Conservation (phyloP, 2,888 invertebrate genomes). For the Taenaris catops region DNA sequence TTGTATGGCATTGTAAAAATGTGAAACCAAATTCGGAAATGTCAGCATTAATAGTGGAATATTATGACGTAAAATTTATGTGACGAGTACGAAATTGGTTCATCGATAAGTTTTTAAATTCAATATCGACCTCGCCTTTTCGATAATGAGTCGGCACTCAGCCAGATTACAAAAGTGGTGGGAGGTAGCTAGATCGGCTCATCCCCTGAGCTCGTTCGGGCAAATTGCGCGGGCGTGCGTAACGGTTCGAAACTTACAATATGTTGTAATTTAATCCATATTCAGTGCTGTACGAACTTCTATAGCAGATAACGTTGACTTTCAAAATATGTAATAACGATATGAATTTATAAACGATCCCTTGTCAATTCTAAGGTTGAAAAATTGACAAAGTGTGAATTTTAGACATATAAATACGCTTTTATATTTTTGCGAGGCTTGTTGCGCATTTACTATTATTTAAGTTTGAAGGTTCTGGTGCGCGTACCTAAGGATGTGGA, state of each 20-base stretch:
- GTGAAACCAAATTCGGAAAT: conserved; percentile 14
- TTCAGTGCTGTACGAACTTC: too few relatives aligned
- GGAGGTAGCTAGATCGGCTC: conserved; percentile 37
- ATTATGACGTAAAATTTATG: background rate
- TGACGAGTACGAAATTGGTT: conserved; percentile 1
- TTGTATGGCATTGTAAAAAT: conserved; percentile 2
- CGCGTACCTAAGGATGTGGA: too few relatives aligned
- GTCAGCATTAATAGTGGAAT: conserved; percentile 3
- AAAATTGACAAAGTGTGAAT: conserved; percentile 1
- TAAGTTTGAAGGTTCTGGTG: too few relatives aligned
- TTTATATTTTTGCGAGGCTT: conserved; percentile 62
- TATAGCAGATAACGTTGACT: too few relatives aligned
- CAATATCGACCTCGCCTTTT: conserved; percentile 31
- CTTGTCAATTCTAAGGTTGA: too few relatives aligned
- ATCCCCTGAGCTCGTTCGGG: conserved; percentile 34
- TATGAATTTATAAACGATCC: too few relatives aligned
- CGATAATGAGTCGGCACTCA: conserved; percentile 41
- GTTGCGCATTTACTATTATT: conserved; percentile 66
- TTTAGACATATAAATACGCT: conserved; percentile 35
- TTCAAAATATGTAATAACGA: too few relatives aligned
- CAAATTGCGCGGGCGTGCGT: conserved; percentile 39
- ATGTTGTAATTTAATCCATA: too few relatives aligned
- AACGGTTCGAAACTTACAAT: conserved; percentile 67
- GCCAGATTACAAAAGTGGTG: conserved; percentile 31
- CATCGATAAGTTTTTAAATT: conserved; percentile 7